Percentiles rank a stretch among this genome's conserved stretches.
Conservation (phyloP, 2,113 vertebrate species). For the Halcyon malimbica region DNA sequence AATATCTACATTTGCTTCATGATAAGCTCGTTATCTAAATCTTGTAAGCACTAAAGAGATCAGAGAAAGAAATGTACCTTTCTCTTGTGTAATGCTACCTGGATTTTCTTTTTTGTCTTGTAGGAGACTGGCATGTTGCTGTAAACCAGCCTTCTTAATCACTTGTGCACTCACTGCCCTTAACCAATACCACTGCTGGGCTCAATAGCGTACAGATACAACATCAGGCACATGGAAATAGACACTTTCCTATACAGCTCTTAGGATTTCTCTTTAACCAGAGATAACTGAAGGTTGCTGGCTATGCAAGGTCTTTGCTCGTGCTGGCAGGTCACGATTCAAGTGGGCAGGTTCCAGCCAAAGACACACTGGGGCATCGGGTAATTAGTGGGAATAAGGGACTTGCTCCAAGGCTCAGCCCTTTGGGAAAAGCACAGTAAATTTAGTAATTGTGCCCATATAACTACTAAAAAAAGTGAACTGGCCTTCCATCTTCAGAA, state of each 20-base stretch:
- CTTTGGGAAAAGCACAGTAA: background rate
- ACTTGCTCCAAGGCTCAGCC: background rate
- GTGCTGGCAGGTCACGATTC: background rate
- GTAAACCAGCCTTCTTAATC: background rate
- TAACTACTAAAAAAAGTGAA: background rate
- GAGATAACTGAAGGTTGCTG: background rate
- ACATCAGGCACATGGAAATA: background rate
- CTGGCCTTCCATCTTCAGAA: background rate
- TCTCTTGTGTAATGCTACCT: slow-evolving; percentile 62
- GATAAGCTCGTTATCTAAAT: slow-evolving; percentile 63
- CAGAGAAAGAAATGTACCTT: slow-evolving; percentile 69
- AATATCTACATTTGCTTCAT: slow-evolving; percentile 35
- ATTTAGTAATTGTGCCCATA: background rate
- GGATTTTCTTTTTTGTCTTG: slow-evolving; percentile 57
- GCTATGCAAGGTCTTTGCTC: background rate
- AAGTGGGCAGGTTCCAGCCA: background rate
- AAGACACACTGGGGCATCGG: background rate
- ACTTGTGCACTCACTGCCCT: background rate
- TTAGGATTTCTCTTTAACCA: background rate
- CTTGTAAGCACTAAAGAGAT: slow-evolving; percentile 53
- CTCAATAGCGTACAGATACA: background rate
- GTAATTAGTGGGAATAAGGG: background rate
- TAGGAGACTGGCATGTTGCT: background rate
- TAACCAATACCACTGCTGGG: background rate
- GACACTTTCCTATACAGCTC: background rate